Percentiles rank a stretch among this genome's conserved stretches.
phyloP scores from a whole-genome alignment of 2,888 invertebrate species.

The Drosophila colorata region DNA sequence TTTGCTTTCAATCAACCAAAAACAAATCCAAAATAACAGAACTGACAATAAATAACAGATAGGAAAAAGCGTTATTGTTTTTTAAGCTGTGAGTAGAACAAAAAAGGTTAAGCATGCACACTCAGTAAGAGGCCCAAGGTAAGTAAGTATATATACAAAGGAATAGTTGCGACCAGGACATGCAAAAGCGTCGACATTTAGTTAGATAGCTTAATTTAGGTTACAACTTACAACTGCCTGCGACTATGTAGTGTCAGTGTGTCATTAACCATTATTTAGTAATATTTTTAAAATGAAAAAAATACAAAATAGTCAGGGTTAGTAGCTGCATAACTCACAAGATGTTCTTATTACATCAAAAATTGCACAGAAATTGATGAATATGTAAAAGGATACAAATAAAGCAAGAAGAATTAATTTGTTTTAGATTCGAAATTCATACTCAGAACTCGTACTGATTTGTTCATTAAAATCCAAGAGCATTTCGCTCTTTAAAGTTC shows the following conservation, averaged over 20 bases:
- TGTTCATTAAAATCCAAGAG: too few species aligned
- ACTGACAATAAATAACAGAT: constrained; percentile 18
- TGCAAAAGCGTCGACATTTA: constrained; percentile 50
- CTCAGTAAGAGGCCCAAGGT: constrained; percentile 4
- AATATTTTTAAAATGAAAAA: constrained; percentile 23
- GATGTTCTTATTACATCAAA: neutral
- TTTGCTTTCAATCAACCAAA: constrained; percentile 71
- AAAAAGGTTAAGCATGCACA: constrained; percentile 34
- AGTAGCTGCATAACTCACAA: constrained; percentile 28
- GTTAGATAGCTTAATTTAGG: constrained; percentile 34
- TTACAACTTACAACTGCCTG: constrained; percentile 81
- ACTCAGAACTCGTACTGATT: too few species aligned
- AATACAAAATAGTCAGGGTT: constrained; percentile 34
- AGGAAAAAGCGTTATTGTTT: constrained; percentile 14
- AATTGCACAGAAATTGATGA: constrained; percentile 45
- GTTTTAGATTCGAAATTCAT: too few species aligned
- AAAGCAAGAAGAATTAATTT: too few species aligned
- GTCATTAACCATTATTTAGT: constrained; percentile 32
- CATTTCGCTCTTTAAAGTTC: too few species aligned
- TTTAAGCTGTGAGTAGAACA: neutral
- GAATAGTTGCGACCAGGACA: constrained; percentile 27
- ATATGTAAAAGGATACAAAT: too few species aligned
- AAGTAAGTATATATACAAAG: constrained; percentile 16
- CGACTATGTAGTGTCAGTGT: constrained; percentile 71
- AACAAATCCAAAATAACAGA: constrained; percentile 38